phyloP scores from a whole-genome alignment of 23 tunicate species.

The Styela clava region DNA sequence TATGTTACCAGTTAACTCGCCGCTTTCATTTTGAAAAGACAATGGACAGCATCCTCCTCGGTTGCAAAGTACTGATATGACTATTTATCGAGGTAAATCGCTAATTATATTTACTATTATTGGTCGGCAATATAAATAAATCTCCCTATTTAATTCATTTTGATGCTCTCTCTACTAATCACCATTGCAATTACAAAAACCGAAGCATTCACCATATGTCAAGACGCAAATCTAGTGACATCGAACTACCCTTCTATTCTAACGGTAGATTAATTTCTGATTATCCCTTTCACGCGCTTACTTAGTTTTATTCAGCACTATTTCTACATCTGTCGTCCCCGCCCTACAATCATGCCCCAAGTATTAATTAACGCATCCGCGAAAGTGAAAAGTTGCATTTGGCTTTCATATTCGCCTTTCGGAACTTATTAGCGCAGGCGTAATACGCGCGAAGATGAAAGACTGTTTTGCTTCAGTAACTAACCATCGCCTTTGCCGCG shows the following conservation, averaged over 20 bases:
- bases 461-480: slow-evolving; percentile 6
- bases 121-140: no score
- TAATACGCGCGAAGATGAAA: slow-evolving; percentile 17
- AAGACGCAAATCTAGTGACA: background rate
- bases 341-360: slow-evolving; percentile 18
- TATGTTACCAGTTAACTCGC: background rate
- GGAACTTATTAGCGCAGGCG: background rate
- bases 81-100: background rate
- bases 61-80: background rate
- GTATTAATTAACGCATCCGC: slow-evolving; percentile 32
- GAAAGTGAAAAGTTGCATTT: slow-evolving; percentile 9
- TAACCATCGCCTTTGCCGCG: background rate
- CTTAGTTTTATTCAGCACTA: background rate
- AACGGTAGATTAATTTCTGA: slow-evolving; percentile 14
- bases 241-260: background rate
- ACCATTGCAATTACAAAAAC: slow-evolving; percentile 1
- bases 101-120: background rate
- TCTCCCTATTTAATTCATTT: no score
- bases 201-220: slow-evolving; percentile 15
- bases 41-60: background rate
- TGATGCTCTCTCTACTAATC: background rate
- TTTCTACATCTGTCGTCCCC: slow-evolving; percentile 3
- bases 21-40: background rate
- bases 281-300: slow-evolving; percentile 31
- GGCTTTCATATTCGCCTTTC: background rate